phyloP scores from a whole-genome alignment of 1,140 invertebrate genomes.

The Aleiodes sp. region DNA sequence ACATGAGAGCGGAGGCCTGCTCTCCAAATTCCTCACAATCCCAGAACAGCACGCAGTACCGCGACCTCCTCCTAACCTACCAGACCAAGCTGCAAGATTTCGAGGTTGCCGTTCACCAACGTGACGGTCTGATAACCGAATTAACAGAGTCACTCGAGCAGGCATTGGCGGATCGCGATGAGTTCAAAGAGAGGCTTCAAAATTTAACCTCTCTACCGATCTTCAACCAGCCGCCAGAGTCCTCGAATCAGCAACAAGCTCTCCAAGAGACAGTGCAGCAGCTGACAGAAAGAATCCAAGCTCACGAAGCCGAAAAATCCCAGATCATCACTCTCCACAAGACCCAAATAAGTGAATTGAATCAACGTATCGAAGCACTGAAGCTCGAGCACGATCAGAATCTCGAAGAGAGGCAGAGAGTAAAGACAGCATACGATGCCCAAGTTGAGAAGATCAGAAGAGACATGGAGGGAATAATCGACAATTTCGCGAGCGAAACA shows the following conservation, averaged over 20 bases:
- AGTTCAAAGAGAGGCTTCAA: slow-evolving; percentile 46
- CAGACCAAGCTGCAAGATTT: slow-evolving; percentile 59
- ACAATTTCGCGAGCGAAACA: slow-evolving; percentile 51
- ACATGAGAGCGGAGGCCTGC: slow-evolving; percentile 53
- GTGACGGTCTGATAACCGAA: slow-evolving; percentile 59
- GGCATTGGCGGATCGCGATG: slow-evolving; percentile 54
- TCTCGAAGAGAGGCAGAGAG: slow-evolving; percentile 41
- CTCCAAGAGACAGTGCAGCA: slow-evolving; percentile 42
- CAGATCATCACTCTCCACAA: slow-evolving; percentile 30
- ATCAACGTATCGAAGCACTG: slow-evolving; percentile 43
- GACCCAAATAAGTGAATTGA: slow-evolving; percentile 49
- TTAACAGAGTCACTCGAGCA: slow-evolving; percentile 56
- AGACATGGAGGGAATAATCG: slow-evolving; percentile 52
- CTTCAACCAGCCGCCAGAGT: background rate
- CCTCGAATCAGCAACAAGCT: slow-evolving; percentile 2
- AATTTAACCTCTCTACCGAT: background rate
- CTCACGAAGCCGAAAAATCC: background rate
- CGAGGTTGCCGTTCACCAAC: slow-evolving; percentile 53
- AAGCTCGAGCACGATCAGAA: slow-evolving; percentile 35
- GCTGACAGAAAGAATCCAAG: background rate
- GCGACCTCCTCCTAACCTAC: slow-evolving; percentile 54
- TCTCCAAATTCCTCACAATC: slow-evolving; percentile 62
- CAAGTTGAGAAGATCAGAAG: slow-evolving; percentile 55
- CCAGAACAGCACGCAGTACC: slow-evolving; percentile 52
- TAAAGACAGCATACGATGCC: slow-evolving; percentile 52